A percentile compares a stretch with the other conserved stretches of the same genome.
Evolutionary conservation across 2,888 invertebrate species (phyloP).

Genomic region (Andrena bicolor): DNA sequence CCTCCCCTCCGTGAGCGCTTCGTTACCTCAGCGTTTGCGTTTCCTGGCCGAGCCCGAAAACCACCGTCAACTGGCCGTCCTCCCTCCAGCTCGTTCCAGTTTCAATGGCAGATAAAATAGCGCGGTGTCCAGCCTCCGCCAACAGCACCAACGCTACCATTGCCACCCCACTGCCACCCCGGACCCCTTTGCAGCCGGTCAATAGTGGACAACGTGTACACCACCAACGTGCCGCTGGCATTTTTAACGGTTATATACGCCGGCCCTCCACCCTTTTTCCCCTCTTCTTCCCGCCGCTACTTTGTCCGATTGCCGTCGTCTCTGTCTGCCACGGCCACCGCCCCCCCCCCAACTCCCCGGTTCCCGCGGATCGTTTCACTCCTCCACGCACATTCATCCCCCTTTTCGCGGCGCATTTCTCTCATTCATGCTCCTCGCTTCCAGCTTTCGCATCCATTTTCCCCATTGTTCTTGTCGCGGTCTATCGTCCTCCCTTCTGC

Average conservation of each 20-base stretch:
- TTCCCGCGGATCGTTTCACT: conserved; percentile 5
- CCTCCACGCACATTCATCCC: not conserved
- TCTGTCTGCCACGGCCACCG: not conserved
- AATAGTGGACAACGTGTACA: conserved; percentile 70
- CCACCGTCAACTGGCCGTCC: conserved; percentile 60
- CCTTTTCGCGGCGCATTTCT: not conserved
- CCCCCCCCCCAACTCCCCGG: not conserved
- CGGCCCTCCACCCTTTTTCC: not conserved
- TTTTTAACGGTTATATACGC: conserved; percentile 71
- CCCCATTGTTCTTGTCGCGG: conserved; percentile 48
- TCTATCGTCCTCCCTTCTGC: conserved; percentile 7
- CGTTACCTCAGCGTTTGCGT: conserved; percentile 72
- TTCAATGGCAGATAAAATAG: conserved; percentile 75
- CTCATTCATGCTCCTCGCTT: conserved; percentile 24
- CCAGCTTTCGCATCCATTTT: conserved; percentile 23
- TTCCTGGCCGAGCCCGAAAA: conserved; percentile 69
- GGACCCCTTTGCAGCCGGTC: conserved; percentile 63
- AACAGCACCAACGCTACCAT: conserved; percentile 44
- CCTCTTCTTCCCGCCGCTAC: not conserved
- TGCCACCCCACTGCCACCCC: conserved; percentile 43
- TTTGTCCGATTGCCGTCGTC: conserved; percentile 9
- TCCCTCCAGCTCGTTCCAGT: conserved; percentile 64
- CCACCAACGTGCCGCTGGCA: conserved; percentile 66
- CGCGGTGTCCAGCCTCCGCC: conserved; percentile 66
- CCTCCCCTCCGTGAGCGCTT: conserved; percentile 52